Evolutionary conservation across 2,888 invertebrate species (phyloP), one percentile per base, ranked within the genome.

Genomic region (Caradrina clavipalpis): DNA sequence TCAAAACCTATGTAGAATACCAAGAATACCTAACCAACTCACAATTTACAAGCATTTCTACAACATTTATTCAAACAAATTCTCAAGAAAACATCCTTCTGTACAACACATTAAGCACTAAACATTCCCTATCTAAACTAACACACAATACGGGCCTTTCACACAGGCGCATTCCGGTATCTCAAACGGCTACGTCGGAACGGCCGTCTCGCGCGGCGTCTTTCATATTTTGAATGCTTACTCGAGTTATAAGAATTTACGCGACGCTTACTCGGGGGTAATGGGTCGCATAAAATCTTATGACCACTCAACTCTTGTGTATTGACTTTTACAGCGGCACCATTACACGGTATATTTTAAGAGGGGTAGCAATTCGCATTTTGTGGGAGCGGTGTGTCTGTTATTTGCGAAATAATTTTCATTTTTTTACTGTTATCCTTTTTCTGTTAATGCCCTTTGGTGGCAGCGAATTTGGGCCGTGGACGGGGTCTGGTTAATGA

Each of bases 221-320:
- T 91, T 93, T 93, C 93, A 93, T 93, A 94, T 95, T 95, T 95
- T 94, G 94, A 94, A 95, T 95, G 92, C 93, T 92, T 91, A 90
- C 90, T 88, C 90, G 90, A 91, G 95, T 95, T 96, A 95, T 95
- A 95, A 95, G 95, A 96, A 95, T 95, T 95, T 96, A 96, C 95
- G 95, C 90, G 88, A 89, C 95, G 93, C 93, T 95, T 94, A 93
- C 89, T 89, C 90, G 81, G 76, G 88, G 89, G 93, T 95, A 95
- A 96, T 94, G 95, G 92, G 76, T 78, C 88, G 85, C 92, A 93
- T 96, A 96, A 96, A 96, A 96, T 94, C 90, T 95, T 93, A 95
- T 91, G 92, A 91, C 93, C 94, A 95, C 95, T 95, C 93, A 81
- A 89, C 88, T 91, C 90, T 93, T 93, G 92, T 91, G 94, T 94